phyloP scores from a whole-genome alignment of 2,888 invertebrate genomes.

The Amiota communis region DNA sequence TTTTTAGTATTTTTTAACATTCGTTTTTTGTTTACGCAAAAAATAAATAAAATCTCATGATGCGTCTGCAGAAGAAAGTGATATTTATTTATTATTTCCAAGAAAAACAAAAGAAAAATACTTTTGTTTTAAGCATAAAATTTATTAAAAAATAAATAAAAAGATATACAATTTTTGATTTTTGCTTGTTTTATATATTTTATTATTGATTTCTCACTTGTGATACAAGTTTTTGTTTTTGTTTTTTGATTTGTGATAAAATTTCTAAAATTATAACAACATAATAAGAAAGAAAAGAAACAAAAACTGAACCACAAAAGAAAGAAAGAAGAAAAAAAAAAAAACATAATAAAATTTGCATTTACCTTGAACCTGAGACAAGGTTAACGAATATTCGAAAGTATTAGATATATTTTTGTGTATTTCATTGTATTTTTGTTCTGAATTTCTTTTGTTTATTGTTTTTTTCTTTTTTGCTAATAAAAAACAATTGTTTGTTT shows the following conservation, averaged over 20 bases:
- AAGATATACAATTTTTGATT: conserved; percentile 1
- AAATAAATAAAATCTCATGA: not conserved
- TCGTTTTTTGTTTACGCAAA: conserved; percentile 44
- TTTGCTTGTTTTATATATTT: not conserved
- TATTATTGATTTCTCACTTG: not conserved
- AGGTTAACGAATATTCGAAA: conserved; percentile 44
- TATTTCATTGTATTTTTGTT: not conserved
- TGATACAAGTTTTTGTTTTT: not conserved
- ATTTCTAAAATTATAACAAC: conserved; percentile 59
- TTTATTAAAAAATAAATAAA: not conserved
- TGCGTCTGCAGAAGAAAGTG: not conserved
- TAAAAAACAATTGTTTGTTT: not conserved
- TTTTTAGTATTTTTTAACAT: conserved; percentile 33
- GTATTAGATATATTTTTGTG: not conserved
- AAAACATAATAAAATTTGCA: not conserved
- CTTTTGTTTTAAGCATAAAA: not conserved
- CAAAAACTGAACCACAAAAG: conserved; percentile 37
- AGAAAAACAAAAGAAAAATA: conserved; percentile 1
- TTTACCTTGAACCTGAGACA: conserved; percentile 58
- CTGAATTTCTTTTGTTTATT: not conserved
- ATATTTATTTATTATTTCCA: conserved; percentile 12
- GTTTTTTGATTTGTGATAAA: conserved; percentile 60
- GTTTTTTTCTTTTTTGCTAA: not conserved
- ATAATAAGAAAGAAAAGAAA: conserved; percentile 36
- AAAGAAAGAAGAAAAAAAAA: conserved; percentile 41